These are phyloP conservation scores for Chitala chitala DNA, from an alignment of 2,113 vertebrate genomes.

Conservation along the genomic window DNA sequence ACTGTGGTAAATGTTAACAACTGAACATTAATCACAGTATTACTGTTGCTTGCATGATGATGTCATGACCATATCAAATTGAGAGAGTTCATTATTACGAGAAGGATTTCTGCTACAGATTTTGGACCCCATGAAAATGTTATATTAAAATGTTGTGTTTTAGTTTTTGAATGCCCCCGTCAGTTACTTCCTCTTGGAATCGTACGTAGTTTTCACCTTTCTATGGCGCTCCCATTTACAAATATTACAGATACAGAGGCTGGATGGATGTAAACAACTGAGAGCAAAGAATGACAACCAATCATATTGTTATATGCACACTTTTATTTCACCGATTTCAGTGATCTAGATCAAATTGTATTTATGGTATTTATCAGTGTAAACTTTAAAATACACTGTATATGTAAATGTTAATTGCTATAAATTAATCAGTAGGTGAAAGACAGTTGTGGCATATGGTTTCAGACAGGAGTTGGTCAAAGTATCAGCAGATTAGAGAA, in stretches of 20 bases:
- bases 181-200: too few relatives aligned
- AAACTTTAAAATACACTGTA: constrained; percentile 10
- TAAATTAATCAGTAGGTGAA: constrained; percentile 19
- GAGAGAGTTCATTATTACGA: too few relatives aligned
- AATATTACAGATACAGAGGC: not conserved
- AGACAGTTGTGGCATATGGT: constrained; percentile 13
- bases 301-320: not conserved
- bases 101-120: too few relatives aligned
- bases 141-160: too few relatives aligned
- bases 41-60: too few relatives aligned
- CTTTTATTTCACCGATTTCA: constrained; percentile 18
- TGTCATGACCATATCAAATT: too few relatives aligned
- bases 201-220: not conserved
- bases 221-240: not conserved
- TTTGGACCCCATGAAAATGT: too few relatives aligned
- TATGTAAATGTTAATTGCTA: constrained; percentile 19
- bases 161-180: too few relatives aligned
- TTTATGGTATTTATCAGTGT: constrained; percentile 2
- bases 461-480: not conserved
- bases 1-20: too few relatives aligned
- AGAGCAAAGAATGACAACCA: not conserved
- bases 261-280: not conserved
- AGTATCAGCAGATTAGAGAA: constrained; percentile 15
- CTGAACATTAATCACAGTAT: too few relatives aligned
- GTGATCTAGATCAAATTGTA: constrained; percentile 5